Evolutionary conservation across 2,113 vertebrate genomes (phyloP), one percentile per base, ranked within the genome.

Genomic region (Heterotilapia buettikoferi): DNA sequence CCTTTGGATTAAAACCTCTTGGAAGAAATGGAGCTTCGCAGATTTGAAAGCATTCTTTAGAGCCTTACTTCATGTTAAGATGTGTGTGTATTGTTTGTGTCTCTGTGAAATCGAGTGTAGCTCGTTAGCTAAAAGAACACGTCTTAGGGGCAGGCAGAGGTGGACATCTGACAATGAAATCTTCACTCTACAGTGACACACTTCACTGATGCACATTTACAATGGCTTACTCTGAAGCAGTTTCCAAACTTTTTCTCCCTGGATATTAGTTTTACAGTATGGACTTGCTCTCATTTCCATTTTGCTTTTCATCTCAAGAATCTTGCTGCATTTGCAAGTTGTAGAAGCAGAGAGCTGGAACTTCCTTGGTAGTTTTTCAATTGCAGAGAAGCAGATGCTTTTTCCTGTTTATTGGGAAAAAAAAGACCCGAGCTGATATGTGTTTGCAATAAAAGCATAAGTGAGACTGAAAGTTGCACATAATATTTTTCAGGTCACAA

Each of bases 191-290:
- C 84, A 50, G 57, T 84, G 56, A 66, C 82, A 86, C 90, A 81
- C 45, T 89, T 92, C 43, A 43, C 38, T 79, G 40, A 87, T 50
- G 38, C 36, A 83, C 61, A 68, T 84, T 83, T 56, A 66, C 6
- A 83, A 6, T 61, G 76, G 84, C 80, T 82, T 84, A 81, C 71
- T 81, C 31, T 29, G 29, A 71, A 78, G 45, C 43, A n/a, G 24
- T 85, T 84, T 85, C 26, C 16, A 52, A 85, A 85, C 36, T 53
- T 84, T 86, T 73, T 26, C 36, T 78, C 21, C 7, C 9, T n/a
- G 52, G 52, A 81, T 85, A 14, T 90, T 82, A 33, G 59, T 85
- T 91, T 88, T 88, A 88, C 24, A 53, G 54, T 40, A 73, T 59
- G 33, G 45, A 6, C 10, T 84, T 61, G 36, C 57, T 82, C 40